A percentile compares a stretch with the other conserved stretches of the same genome.
These are phyloP conservation scores for Crax fasciolata DNA, from an alignment of 2,797 vertebrate species.

Conservation along the genomic window DNA sequence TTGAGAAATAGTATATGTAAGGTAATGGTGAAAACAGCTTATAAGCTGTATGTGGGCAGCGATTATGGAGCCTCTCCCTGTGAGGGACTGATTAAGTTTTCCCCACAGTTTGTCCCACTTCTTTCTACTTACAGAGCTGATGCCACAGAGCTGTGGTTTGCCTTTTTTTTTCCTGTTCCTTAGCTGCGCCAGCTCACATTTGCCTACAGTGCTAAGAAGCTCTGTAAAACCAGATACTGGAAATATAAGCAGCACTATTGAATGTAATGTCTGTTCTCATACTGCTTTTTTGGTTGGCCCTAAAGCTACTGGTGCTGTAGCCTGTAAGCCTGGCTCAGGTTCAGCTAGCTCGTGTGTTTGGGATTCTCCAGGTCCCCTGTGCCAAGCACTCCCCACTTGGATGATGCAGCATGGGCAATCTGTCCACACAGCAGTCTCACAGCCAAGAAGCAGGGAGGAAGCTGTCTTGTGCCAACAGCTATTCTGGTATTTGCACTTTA, in stretches of 20 bases:
- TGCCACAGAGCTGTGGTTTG: background rate
- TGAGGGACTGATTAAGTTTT: background rate
- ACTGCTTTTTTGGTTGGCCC: background rate
- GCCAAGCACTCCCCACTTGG: background rate
- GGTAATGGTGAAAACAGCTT: background rate
- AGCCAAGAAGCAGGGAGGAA: background rate
- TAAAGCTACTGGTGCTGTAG: background rate
- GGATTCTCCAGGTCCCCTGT: background rate
- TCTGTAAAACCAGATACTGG: background rate
- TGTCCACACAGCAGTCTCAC: background rate
- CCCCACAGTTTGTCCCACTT: background rate
- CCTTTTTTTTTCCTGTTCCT: background rate
- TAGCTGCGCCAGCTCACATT: background rate
- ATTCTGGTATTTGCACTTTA: background rate
- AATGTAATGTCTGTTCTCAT: accelerated
- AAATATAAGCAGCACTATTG: background rate
- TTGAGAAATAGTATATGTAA: background rate
- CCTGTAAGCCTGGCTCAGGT: background rate
- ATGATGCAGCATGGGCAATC: background rate
- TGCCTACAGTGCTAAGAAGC: background rate
- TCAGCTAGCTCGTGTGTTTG: background rate
- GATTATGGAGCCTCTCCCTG: background rate
- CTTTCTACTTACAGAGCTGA: background rate
- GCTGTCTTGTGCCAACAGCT: background rate
- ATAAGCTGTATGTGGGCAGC: background rate